Base-by-base conservation (phyloP, 2,113 vertebrate species). In the Channa maculata region DNA sequence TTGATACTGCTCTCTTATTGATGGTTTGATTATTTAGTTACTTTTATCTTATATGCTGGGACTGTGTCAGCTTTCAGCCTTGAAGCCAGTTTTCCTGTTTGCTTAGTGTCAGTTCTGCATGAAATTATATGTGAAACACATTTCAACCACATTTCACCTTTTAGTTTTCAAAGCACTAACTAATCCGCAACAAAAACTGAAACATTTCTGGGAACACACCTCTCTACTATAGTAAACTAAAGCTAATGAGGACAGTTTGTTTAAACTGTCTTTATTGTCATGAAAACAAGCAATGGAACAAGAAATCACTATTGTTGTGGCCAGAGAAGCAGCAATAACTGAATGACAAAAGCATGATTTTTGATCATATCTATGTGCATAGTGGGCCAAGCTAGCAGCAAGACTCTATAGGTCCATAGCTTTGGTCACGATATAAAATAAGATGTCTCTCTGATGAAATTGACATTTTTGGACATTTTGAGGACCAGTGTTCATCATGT, bases 11-110 rank as follows among this genome's bases (percentile, higher is more conserved):
- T 24, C 24, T 24, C 24, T 24, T 24, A 24, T 24, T 24, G 24
- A 24, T 78, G 67, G 50, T 85, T 74, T 59, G 79, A 79, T 92
- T 88, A 89, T 85, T 82, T 79, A 74, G 89, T 92, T 85, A 85
- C 73, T 66, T 82, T 77, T 75, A 75, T 89, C 72, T 90, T 71
- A 79, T 64, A 80, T 53, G 71, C 83, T 60, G 71, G 59, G 53
- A 59, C 70, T 71, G 65, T 66, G 57, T 64, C 71, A 55, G 54
- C 39, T n/a, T 77, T 71, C 43, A 65, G 60, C 39, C 80, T 81
- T 44, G 11, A 70, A 78, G 64, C 70, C 70, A 43, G 55, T 72
- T 61, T 55, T 24, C 44, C 72, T 15, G 51, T 51, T 77, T 60
- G 50, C 1, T 15, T 48, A 12, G 15, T 51, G 15, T 82, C 61